These are phyloP conservation scores for Ceratothoa steindachneri DNA, from an alignment of 2,888 invertebrate species.

Conservation along the genomic window DNA sequence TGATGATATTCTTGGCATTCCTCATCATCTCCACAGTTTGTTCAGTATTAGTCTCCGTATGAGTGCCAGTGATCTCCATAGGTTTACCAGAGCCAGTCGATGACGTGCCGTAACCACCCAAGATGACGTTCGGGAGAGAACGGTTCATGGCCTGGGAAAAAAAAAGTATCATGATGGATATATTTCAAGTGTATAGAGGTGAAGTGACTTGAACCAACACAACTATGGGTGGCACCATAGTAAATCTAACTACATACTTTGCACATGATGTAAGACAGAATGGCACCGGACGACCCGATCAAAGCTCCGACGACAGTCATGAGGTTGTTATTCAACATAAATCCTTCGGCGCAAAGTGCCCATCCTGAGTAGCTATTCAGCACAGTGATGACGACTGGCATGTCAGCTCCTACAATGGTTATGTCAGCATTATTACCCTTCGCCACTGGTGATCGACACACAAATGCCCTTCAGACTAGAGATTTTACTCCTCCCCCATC, in stretches of 20 bases:
- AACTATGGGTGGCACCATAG: neutral
- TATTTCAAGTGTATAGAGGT: too few species aligned
- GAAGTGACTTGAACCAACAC: too few species aligned
- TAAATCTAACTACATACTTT: slow-evolving; percentile 59
- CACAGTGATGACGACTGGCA: slow-evolving; percentile 90
- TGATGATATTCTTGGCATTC: slow-evolving; percentile 76
- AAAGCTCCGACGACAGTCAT: slow-evolving; percentile 88
- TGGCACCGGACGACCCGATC: slow-evolving; percentile 86
- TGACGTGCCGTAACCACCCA: slow-evolving; percentile 79
- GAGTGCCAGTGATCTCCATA: slow-evolving; percentile 72
- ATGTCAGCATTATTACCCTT: too few species aligned
- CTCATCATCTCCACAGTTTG: slow-evolving; percentile 70
- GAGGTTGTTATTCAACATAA: slow-evolving; percentile 86
- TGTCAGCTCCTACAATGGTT: slow-evolving; percentile 73
- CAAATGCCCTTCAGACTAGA: too few species aligned
- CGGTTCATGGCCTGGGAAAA: slow-evolving; percentile 61
- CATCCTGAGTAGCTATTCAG: slow-evolving; percentile 88
- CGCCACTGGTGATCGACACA: too few species aligned
- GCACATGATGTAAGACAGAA: slow-evolving; percentile 91
- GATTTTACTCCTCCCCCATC: too few species aligned
- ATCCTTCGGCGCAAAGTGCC: slow-evolving; percentile 89
- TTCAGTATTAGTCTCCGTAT: slow-evolving; percentile 73
- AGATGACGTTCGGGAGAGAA: slow-evolving; percentile 78
- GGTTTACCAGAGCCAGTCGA: slow-evolving; percentile 69
- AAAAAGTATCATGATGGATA: neutral